Base-by-base conservation (phyloP, 1,140 invertebrate species). In the Calephelis virginiensis region DNA sequence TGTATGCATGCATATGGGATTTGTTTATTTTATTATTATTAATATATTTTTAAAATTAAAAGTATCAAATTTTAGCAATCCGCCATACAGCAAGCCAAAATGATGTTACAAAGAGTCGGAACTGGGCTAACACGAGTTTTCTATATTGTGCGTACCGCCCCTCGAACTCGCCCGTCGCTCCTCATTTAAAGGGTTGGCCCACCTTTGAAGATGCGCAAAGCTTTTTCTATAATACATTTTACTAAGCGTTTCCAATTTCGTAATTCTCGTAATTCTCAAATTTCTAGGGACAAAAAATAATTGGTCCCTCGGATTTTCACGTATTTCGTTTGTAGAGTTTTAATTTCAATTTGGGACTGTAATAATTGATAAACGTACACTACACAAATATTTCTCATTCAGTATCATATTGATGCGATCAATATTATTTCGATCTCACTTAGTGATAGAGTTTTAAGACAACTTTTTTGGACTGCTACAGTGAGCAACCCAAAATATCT, bases 51-150 rank as follows among this genome's bases (percentile, higher is more conserved):
- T 8, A 43, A 43, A 43, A 76, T 61, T 59, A 69, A 72, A 79
- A 81, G 12, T 56, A 77, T 75, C 83, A 86, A 86, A 9, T 53
- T 10, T 0, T 10, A 8, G 47, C 47, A 14, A 14, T 70, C 78
- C 38, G 12, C 64, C 82, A 80, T 61, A 80, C 69, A 69, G 74
- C 80, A 78, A 82, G 81, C 86, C 85, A 80, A 90, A 90, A 90
- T 90, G 88, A 88, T 89, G 88, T 90, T 90, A 90, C 88, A 90
- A 89, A 90, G 85, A 83, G 83, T 78, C 78, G 84, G 83, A 89
- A 90, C 86, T 87, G 86, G 88, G 88, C 88, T 90, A 90, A 90
- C 86, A 90, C 86, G 88, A 90, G 88, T 90, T 89, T 90, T 89
- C 88, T 90, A 90, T 90, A 90, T 88, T 74, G 84, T 86, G 80